phyloP scores from a whole-genome alignment of 1,140 invertebrate genomes.

The Tetramorium alpestre region DNA sequence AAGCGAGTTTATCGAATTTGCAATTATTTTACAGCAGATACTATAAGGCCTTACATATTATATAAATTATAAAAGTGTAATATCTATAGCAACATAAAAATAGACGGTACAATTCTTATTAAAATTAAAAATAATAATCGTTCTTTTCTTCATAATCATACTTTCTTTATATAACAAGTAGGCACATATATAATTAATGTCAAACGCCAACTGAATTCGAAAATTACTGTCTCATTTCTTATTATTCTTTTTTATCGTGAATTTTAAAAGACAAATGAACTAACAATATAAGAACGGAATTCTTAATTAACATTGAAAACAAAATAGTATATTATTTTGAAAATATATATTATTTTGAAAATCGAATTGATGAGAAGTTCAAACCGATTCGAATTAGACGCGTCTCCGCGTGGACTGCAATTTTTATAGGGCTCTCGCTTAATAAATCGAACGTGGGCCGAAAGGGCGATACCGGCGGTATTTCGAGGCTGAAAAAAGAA shows the following conservation, averaged over 20 bases:
- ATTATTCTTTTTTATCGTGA: not conserved
- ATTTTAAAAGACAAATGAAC: not conserved
- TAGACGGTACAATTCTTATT: not conserved
- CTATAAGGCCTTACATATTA: not conserved
- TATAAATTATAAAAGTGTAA: not conserved
- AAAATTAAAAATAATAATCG: not conserved
- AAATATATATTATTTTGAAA: not conserved
- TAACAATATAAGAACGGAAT: not conserved
- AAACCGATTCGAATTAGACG: not conserved
- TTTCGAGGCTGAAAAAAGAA: slow-evolving; percentile 53
- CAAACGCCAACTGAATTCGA: not conserved
- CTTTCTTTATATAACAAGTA: not conserved
- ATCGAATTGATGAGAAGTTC: not conserved
- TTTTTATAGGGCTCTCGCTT: not conserved
- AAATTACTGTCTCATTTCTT: not conserved
- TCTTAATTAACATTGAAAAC: not conserved
- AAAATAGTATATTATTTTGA: not conserved
- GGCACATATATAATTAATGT: not conserved
- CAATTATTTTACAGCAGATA: not conserved
- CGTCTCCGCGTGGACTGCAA: not conserved
- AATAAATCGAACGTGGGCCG: not conserved
- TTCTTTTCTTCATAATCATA: not conserved
- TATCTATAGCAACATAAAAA: not conserved
- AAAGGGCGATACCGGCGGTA: not conserved
- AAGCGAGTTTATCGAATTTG: slow-evolving; percentile 8